Base-by-base conservation (phyloP, 2,888 invertebrate species). In the Sympetrum striolatum region DNA sequence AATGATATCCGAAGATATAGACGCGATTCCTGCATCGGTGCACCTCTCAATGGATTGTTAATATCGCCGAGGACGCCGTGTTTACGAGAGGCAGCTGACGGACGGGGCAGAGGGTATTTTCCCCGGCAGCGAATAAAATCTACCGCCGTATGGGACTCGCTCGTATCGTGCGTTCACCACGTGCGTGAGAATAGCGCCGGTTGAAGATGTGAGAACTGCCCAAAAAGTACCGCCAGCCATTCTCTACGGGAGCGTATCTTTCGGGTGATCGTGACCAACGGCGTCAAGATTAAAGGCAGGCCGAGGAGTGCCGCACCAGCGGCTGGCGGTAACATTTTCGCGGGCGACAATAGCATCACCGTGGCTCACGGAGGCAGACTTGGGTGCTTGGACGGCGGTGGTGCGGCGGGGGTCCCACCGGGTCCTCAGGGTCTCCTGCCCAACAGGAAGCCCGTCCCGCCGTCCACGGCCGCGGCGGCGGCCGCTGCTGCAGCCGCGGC, bases 351-450 rank as follows among this genome's bases (percentile, higher is more conserved):
- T 93, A 93, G 94, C 93, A 93, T 94, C 93, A 94, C 93, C 93
- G 94, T 93, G 94, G 94, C 93, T 95, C 95, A 95, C 94, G 96
- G 96, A 96, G 96, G 96, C 96, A 96, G 96, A 95, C 95, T 96
- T 95, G 96, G 96, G 92, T 92, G 95, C 96, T 90, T 91, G 91
- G 91, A 91, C 90, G 91, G 91, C 39, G 91, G 96, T 94, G 94
- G 96, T 94, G 95, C 96, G 95, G 95, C 96, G 94, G 95, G 96
- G 94, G 94, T 95, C 95, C 95, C 95, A 14, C 60, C 35, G 35
- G 86, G 60, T 15, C 86, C 86, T 60, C 86, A 86, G 86, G 86
- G 86, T 37, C 86, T 86, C 64, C 86, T 86, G 95, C 96, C 96
- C 94, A 94, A 95, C 90, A 81, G 81, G 90, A 81, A 64, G 81